Base-by-base conservation (phyloP, 2,888 invertebrate species). In the Aspidiotus rigidus region DNA sequence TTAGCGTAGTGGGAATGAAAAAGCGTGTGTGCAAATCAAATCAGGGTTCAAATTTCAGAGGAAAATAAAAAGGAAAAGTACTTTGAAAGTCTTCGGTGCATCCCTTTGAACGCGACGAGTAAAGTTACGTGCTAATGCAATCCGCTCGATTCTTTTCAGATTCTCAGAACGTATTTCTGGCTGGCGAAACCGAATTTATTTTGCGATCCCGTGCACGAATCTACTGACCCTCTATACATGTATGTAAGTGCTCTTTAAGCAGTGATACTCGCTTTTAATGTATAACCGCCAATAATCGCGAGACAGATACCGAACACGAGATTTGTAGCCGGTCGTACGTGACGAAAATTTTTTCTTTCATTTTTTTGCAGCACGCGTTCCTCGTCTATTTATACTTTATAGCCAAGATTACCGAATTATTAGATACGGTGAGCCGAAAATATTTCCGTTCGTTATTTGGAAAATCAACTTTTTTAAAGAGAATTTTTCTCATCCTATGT, bases 381-480 rank as follows among this genome's bases (percentile, higher is more conserved):
- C 77, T 75, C 57, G 80, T 79, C 10, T 81, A 81, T 42, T 84
- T 80, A 80, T 85, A 84, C 75, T 82, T 81, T 74, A 78, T 83
- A 71, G 80, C 83, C 1, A 85, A 85, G 76, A 77, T 84, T 63
- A 79, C 81, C 63, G 84, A 84, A 73, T 79, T 84, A 10, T 73
- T 84, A n/a, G 84, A 84, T 72, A 84, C 84, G 59, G 83, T 84
- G 73, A 78, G 49, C 49, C 49, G n/a, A n/a, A 49, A 49, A 2
- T 13, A 49, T 49, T 49, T 49, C 49, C 28, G 5, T 49, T n/a
- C 49, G 11, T 49, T n/a, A 6, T 49, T 49, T 6, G n/a, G 3
- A 49, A 49, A 13, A 49, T 49, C n/a, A 49, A 13, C 49, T 11
- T 49, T 49, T 1, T 5, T 5, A 15, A 16, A 57, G 7, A 57